Conservation (phyloP, 2,797 vertebrate genomes). For the Oryzias dopingdopingensis region DNA sequence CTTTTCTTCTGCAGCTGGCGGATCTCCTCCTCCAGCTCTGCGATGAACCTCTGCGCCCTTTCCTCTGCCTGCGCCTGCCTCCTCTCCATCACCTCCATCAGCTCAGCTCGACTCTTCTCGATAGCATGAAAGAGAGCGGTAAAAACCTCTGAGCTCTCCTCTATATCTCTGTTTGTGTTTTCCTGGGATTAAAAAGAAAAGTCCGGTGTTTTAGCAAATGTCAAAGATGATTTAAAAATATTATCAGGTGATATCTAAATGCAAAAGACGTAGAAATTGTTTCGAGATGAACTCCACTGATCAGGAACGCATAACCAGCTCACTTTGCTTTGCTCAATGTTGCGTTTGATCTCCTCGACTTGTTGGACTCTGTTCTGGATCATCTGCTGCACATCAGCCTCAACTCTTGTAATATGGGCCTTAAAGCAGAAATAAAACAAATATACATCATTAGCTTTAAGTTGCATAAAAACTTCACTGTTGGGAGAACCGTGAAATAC, state of each 20-base stretch:
- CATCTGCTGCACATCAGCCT: constrained; percentile 58
- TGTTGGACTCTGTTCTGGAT: constrained; percentile 63
- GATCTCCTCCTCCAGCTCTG: constrained; percentile 68
- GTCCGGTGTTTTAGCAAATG: neutral
- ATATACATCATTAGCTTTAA: neutral
- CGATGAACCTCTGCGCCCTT: constrained; percentile 49
- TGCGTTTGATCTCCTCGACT: constrained; percentile 63
- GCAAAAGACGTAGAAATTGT: neutral
- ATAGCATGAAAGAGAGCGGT: constrained; percentile 47
- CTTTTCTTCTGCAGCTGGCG: constrained; percentile 54
- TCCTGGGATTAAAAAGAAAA: constrained; percentile 36
- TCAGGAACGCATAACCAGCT: constrained; percentile 34
- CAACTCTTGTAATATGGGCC: constrained; percentile 48
- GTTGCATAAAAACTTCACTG: too few species aligned
- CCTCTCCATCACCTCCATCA: constrained; percentile 54
- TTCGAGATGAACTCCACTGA: too few species aligned
- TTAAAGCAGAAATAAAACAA: constrained; percentile 18
- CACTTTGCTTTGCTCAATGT: constrained; percentile 67
- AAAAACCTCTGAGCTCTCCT: constrained; percentile 56
- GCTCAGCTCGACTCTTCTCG: constrained; percentile 52
- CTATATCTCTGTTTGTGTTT: constrained; percentile 55
- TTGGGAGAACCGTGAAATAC: neutral
- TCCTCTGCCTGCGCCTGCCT: constrained; percentile 63
- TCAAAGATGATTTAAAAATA: neutral
- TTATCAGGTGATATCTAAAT: neutral